Evolutionary conservation across 2,113 vertebrate genomes (phyloP).

Genomic region (Canis aureus): DNA sequence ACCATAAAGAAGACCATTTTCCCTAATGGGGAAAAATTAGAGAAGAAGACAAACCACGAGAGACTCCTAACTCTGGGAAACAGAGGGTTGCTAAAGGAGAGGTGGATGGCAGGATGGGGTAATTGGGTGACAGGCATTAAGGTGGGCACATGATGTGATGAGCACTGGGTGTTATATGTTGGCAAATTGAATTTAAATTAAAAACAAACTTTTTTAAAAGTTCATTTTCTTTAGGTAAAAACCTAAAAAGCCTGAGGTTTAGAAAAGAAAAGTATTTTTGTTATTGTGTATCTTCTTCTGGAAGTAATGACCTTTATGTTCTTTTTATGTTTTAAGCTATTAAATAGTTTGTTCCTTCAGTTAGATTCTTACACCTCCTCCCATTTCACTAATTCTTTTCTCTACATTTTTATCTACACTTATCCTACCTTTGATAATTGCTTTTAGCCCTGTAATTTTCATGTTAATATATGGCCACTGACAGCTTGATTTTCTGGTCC

Average conservation of each 20-base stretch:
- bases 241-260: slow-evolving; percentile 25
- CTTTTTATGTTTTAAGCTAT: slow-evolving; percentile 60
- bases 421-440: slow-evolving; percentile 55
- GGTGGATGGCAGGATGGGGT: no score
- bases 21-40: no score
- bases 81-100: no score
- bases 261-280: neutral
- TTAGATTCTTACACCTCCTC: neutral
- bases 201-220: no score
- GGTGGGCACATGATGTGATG: no score
- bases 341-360: slow-evolving; percentile 38
- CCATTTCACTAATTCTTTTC: slow-evolving; percentile 25
- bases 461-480: slow-evolving; percentile 54
- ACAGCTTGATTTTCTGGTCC: slow-evolving; percentile 65
- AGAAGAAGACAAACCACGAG: no score
- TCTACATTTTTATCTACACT: neutral
- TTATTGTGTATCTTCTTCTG: neutral
- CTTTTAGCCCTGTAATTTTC: slow-evolving; percentile 67
- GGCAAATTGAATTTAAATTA: no score
- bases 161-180: no score
- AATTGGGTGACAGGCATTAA: no score
- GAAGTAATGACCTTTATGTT: neutral
- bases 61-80: no score
- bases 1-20: no score
- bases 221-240: slow-evolving; percentile 31